These are phyloP conservation scores for Cylloceria caligata DNA, from an alignment of 2,888 invertebrate species.

Conservation along the genomic window DNA sequence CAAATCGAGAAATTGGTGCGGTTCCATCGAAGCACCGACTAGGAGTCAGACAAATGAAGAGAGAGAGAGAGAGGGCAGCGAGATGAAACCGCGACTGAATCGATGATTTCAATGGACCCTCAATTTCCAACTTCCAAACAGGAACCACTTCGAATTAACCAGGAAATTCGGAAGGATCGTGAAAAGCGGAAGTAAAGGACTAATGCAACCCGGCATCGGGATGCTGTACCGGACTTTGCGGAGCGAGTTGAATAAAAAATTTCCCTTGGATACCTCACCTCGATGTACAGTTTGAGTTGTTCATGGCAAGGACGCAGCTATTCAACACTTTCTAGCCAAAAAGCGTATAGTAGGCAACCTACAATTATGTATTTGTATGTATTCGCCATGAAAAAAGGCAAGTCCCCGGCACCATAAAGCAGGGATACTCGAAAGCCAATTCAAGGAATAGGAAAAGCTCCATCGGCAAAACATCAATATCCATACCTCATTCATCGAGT, in stretches of 20 bases:
- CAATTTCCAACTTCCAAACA: conserved; percentile 69
- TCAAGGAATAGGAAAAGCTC: neutral
- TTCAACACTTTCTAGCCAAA: neutral
- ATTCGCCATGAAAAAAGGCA: neutral
- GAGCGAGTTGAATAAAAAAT: conserved; percentile 77
- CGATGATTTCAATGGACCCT: conserved; percentile 64
- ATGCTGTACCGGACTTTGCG: conserved; percentile 70
- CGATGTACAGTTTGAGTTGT: neutral
- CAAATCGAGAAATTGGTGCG: conserved; percentile 38
- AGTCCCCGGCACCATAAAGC: neutral
- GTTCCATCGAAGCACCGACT: conserved; percentile 22
- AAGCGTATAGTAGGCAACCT: neutral
- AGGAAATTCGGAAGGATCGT: conserved; percentile 19
- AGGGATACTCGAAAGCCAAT: conserved; percentile 1
- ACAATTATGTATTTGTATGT: neutral
- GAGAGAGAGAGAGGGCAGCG: conserved; percentile 17
- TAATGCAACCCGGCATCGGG: conserved; percentile 20
- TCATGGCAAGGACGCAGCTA: neutral
- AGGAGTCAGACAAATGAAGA: neutral
- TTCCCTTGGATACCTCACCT: conserved; percentile 72
- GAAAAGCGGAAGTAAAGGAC: conserved; percentile 32
- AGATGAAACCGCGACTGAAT: conserved; percentile 42
- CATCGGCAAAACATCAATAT: neutral
- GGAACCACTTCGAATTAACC: conserved; percentile 55
- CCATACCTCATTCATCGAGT: neutral